phyloP scores from a whole-genome alignment of 2,113 vertebrate genomes.

The Stigmatopora nigra region DNA sequence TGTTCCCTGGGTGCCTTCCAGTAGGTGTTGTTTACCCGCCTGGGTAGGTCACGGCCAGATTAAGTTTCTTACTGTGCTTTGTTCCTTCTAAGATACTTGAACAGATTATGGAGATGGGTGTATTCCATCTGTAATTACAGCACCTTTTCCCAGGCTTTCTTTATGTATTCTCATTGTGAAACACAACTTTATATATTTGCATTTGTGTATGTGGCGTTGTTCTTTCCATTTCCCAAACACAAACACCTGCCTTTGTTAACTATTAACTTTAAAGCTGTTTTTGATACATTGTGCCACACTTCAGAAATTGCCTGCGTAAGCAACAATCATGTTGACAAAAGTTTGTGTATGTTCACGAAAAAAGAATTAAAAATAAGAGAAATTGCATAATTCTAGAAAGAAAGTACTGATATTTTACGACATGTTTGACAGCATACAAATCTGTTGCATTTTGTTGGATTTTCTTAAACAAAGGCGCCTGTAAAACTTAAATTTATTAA shows the following conservation, averaged over 20 bases:
- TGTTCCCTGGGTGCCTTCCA: conserved; percentile 8
- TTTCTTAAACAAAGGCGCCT: too few species aligned
- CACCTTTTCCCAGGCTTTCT: conserved; percentile 37
- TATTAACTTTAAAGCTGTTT: background rate
- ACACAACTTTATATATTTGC: conserved; percentile 6
- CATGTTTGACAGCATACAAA: too few species aligned
- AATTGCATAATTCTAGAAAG: too few species aligned
- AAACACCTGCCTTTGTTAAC: background rate
- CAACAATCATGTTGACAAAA: background rate
- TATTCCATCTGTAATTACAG: conserved; percentile 35
- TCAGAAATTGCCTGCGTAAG: background rate
- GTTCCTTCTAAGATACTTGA: conserved; percentile 24
- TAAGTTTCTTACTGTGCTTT: conserved; percentile 47
- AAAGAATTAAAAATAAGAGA: too few species aligned
- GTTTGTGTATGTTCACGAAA: background rate
- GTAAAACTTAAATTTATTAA: too few species aligned
- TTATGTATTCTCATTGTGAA: conserved; percentile 2
- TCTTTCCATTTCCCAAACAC: background rate
- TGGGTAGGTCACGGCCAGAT: conserved; percentile 47
- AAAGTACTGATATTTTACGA: too few species aligned
- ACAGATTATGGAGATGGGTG: conserved; percentile 39
- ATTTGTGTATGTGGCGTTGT: background rate
- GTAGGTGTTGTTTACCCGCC: conserved; percentile 33
- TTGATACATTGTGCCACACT: background rate
- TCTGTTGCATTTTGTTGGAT: too few species aligned